Evolutionary conservation across 53 echinoderm and acorn worm species (phyloP).

Genomic region (Patiria pectinifera): DNA sequence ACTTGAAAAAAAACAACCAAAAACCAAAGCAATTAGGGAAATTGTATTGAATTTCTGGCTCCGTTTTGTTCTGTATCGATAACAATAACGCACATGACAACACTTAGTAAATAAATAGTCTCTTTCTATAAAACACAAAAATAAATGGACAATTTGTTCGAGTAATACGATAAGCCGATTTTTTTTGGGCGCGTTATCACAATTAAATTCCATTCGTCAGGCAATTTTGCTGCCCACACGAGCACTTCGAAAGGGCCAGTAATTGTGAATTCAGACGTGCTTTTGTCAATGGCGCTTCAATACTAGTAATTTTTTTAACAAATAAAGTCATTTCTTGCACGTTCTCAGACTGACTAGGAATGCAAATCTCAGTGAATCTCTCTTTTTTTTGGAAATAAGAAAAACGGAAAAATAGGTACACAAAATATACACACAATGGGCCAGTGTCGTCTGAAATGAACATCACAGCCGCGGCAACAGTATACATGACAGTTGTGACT

Average conservation of each 20-base stretch:
- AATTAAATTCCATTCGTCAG: neutral
- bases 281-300: too few species aligned
- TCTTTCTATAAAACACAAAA: neutral
- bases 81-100: neutral
- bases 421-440: conserved; percentile 18
- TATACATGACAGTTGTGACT: conserved; percentile 17
- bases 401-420: conserved; percentile 3
- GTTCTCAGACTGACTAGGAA: neutral
- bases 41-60: neutral
- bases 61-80: neutral
- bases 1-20: neutral
- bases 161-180: neutral
- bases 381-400: neutral
- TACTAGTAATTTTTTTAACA: too few species aligned
- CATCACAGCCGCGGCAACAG: conserved; percentile 45
- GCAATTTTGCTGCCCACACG: neutral
- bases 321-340: neutral
- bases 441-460: conserved; percentile 29
- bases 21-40: neutral
- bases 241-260: too few species aligned
- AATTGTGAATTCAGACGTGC: too few species aligned
- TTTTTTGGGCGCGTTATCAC: neutral
- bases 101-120: neutral
- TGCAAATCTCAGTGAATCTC: neutral
- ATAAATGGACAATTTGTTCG: conserved; percentile 7